These are phyloP conservation scores for Romanogobio albipinnatus DNA, from an alignment of 2,113 vertebrate species.

Conservation along the genomic window DNA sequence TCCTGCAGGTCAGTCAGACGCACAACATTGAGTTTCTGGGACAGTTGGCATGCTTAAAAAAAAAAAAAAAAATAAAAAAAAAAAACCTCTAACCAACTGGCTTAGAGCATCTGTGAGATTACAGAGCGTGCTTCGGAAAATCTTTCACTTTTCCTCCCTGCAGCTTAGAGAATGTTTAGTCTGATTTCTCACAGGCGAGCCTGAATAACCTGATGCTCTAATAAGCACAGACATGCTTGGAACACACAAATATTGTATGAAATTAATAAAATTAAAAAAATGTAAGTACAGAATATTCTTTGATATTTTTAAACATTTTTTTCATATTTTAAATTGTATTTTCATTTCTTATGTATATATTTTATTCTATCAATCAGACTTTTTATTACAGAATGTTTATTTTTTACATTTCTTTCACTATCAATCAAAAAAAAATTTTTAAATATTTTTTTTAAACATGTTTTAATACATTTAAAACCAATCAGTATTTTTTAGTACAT, in stretches of 20 bases:
- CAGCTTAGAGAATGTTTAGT: conserved; percentile 38
- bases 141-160: conserved; percentile 29
- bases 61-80: conserved; percentile 19
- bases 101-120: conserved; percentile 34
- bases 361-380: too few species aligned
- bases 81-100: conserved; percentile 16
- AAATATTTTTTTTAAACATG: too few species aligned
- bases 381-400: too few species aligned
- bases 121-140: conserved; percentile 6
- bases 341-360: too few species aligned
- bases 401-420: too few species aligned
- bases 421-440: too few species aligned
- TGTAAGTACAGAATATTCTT: too few species aligned
- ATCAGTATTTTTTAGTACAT: too few species aligned
- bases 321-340: too few species aligned
- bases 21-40: conserved; percentile 11
- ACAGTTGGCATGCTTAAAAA: conserved; percentile 34
- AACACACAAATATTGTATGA: not conserved
- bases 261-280: too few species aligned
- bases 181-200: conserved; percentile 25
- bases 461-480: too few species aligned
- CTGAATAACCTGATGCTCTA: not conserved
- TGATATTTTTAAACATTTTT: too few species aligned
- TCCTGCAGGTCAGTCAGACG: conserved; percentile 18
- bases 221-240: not conserved